Conservation (phyloP, 2,888 invertebrate species). For the Lasioglossum zephyrum region DNA sequence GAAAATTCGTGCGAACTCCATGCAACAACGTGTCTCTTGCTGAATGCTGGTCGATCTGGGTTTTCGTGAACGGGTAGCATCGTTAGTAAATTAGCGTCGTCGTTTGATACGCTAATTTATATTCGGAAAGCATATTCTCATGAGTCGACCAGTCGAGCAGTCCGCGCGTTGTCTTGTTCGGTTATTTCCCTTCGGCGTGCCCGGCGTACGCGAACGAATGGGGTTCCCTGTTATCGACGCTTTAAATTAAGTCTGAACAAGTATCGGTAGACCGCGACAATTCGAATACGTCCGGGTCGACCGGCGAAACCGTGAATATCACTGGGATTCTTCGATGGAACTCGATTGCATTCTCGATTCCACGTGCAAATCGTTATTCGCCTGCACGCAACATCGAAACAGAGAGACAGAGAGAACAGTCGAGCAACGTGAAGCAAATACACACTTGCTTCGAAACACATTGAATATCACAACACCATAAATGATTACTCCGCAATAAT, state of each 20-base stretch:
- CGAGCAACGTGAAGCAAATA: too few species aligned
- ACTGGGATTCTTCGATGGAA: neutral
- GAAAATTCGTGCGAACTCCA: neutral
- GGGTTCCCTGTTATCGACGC: neutral
- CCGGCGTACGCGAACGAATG: neutral
- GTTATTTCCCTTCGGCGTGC: neutral
- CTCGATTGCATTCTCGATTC: neutral
- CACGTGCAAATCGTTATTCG: neutral
- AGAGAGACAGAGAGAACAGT: too few species aligned
- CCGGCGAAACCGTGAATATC: neutral
- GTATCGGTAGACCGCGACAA: neutral
- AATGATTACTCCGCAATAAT: too few species aligned
- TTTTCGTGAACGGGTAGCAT: neutral
- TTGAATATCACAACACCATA: too few species aligned
- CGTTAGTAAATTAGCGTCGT: neutral
- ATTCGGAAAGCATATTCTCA: neutral
- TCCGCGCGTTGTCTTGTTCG: neutral
- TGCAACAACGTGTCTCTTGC: neutral
- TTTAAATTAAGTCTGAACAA: neutral
- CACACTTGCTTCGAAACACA: too few species aligned
- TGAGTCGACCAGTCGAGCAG: neutral
- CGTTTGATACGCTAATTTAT: constrained; percentile 11
- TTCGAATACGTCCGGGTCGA: neutral
- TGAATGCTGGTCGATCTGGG: neutral
- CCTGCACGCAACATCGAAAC: neutral